Conservation (phyloP, 2,113 vertebrate genomes). For the Rhinoderma darwinii region DNA sequence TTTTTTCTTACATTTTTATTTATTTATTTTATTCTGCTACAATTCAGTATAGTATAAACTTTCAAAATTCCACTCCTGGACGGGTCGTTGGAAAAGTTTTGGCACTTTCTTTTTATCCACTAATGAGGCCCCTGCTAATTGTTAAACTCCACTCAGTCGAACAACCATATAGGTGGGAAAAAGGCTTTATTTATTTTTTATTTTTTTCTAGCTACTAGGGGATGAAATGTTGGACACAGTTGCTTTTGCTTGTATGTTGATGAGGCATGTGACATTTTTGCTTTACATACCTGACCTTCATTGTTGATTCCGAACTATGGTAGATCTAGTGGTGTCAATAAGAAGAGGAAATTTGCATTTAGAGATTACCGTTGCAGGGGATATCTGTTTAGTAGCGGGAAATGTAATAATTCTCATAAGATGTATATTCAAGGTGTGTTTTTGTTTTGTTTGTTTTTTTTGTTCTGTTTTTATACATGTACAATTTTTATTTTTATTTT, state of each 20-base stretch:
- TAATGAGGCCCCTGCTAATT: too few species aligned
- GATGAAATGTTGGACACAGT: background rate
- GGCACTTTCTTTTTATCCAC: too few species aligned
- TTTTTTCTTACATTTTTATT: too few species aligned
- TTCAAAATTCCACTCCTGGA: too few species aligned
- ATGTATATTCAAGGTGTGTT: background rate
- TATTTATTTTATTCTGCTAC: too few species aligned
- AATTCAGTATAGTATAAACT: too few species aligned
- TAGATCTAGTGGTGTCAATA: background rate
- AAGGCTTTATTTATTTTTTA: too few species aligned
- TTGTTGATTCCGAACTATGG: background rate
- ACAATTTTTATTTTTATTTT: too few species aligned
- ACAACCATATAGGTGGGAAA: too few species aligned
- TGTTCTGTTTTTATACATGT: background rate
- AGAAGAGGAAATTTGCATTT: background rate
- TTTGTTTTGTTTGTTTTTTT: background rate
- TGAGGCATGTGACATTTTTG: background rate
- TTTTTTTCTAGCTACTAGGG: background rate
- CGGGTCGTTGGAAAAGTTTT: too few species aligned
- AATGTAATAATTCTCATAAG: background rate
- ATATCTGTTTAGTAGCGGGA: background rate
- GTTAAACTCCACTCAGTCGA: too few species aligned
- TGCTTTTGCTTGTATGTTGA: constrained; percentile 13
- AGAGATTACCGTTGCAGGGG: background rate
- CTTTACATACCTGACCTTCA: background rate